Evolutionary conservation across 2,797 vertebrate species (phyloP).

Genomic region (Poliocrania exsul): DNA sequence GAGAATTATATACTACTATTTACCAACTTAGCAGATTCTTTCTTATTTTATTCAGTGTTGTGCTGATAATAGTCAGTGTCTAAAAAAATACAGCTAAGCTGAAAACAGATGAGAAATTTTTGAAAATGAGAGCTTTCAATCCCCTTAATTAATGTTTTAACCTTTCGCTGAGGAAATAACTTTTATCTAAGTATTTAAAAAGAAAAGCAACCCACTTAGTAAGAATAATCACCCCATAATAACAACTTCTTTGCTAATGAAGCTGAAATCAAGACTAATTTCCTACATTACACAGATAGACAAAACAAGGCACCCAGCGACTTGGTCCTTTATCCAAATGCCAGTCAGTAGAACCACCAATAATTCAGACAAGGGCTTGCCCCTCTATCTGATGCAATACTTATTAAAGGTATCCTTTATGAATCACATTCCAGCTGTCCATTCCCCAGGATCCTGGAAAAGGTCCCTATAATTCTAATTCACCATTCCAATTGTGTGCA

Average conservation of each 20-base stretch:
- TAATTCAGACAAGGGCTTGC: background rate
- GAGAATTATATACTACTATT: background rate
- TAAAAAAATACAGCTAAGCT: background rate
- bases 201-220: background rate
- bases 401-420: background rate
- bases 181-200: background rate
- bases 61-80: background rate
- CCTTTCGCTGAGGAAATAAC: background rate
- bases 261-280: background rate
- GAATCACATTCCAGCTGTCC: background rate
- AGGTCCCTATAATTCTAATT: background rate
- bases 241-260: background rate
- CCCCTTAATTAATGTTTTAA: background rate
- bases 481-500: background rate
- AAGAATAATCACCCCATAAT: background rate
- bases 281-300: background rate
- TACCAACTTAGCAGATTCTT: background rate
- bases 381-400: background rate
- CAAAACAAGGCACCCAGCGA: background rate
- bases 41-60: background rate
- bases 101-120: background rate
- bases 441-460: background rate
- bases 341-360: background rate
- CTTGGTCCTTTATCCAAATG: background rate
- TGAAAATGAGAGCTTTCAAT: background rate